Conservation (phyloP, 2,888 invertebrate species). For the Himalopsyche japonica region DNA sequence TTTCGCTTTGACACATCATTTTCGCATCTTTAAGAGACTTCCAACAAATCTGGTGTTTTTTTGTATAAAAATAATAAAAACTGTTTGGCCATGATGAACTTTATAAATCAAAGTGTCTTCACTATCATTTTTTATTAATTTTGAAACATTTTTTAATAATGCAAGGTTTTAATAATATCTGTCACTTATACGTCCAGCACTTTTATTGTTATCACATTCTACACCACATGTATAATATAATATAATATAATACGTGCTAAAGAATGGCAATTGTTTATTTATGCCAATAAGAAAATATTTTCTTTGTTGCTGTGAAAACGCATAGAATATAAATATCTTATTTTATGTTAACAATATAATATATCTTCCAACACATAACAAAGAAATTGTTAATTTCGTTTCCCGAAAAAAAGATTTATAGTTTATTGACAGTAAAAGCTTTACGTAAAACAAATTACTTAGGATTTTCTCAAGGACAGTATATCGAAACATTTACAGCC, state of each 20-base stretch:
- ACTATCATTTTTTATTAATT: too few relatives aligned
- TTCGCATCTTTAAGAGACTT: too few relatives aligned
- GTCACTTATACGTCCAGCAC: too few relatives aligned
- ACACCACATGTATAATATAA: not conserved
- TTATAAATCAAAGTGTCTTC: too few relatives aligned
- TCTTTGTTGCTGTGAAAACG: conserved; percentile 14
- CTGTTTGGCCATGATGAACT: too few relatives aligned
- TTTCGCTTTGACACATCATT: too few relatives aligned
- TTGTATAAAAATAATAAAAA: too few relatives aligned
- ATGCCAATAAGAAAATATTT: conserved; percentile 19
- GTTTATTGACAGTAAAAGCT: conserved; percentile 1
- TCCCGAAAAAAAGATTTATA: not conserved
- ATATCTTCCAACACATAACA: not conserved
- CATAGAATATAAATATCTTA: conserved; percentile 16
- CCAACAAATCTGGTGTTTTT: too few relatives aligned
- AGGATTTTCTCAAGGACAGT: not conserved
- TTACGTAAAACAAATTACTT: not conserved
- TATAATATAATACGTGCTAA: conserved; percentile 19
- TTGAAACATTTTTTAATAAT: too few relatives aligned
- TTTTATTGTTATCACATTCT: too few relatives aligned
- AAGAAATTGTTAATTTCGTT: not conserved
- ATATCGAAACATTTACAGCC: too few relatives aligned
- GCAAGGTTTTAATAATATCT: too few relatives aligned
- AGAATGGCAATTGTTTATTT: conserved; percentile 34
- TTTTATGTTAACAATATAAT: not conserved